phyloP scores from a whole-genome alignment of 2,888 invertebrate species.

The Eumerus sabulonum region DNA sequence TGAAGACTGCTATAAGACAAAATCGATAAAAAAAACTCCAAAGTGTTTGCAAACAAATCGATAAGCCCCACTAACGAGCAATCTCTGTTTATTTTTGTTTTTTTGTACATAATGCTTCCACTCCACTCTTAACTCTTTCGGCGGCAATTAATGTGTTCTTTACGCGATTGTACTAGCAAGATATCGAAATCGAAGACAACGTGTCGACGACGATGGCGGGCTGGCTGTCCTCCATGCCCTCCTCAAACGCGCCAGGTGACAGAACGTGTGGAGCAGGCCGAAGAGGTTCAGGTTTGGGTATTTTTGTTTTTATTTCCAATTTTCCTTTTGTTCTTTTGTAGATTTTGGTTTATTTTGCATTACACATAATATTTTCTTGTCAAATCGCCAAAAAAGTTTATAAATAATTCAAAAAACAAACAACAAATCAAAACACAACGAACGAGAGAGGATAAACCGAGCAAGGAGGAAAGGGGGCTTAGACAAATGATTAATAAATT shows the following conservation, averaged over 20 bases:
- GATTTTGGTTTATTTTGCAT: conserved; percentile 5
- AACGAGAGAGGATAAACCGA: neutral
- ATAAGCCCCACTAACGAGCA: conserved; percentile 5
- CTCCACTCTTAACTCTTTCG: too few species aligned
- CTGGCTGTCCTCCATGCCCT: neutral
- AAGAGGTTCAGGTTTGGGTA: conserved; percentile 6
- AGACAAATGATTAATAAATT: too few species aligned
- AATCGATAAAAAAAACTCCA: neutral
- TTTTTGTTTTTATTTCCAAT: conserved; percentile 7
- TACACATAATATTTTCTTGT: too few species aligned
- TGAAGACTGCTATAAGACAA: neutral
- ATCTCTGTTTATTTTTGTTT: neutral
- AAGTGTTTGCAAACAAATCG: conserved; percentile 28
- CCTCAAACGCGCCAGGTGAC: conserved; percentile 31
- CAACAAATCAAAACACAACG: too few species aligned
- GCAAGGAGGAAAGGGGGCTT: too few species aligned
- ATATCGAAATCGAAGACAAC: too few species aligned
- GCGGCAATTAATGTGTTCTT: too few species aligned
- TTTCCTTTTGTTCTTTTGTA: conserved; percentile 2
- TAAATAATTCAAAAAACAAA: conserved; percentile 49
- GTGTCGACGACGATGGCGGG: too few species aligned
- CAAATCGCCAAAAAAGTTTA: conserved; percentile 54
- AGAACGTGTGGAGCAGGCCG: conserved; percentile 42
- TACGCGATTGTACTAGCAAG: too few species aligned
- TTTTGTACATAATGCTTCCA: conserved; percentile 20